These are phyloP conservation scores for Holothuria scabra DNA, from an alignment of 53 echinoderm and acorn worm genomes.

Conservation along the genomic window DNA sequence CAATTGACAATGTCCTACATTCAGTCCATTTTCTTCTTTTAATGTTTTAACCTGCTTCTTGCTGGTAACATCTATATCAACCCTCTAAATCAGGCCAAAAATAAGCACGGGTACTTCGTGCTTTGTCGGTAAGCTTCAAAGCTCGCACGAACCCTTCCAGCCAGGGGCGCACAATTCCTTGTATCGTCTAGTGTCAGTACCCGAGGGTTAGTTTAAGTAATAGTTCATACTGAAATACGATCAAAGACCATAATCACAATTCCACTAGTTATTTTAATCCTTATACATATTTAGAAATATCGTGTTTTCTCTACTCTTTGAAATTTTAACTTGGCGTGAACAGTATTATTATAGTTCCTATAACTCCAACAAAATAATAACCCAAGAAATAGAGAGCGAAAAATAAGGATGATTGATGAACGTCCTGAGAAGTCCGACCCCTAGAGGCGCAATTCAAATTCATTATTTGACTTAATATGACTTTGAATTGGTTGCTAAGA, in stretches of 20 bases:
- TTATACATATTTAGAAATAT: constrained; percentile 19
- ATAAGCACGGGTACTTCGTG: constrained; percentile 19
- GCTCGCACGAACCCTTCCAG: constrained; percentile 29
- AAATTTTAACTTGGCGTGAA: constrained; percentile 34
- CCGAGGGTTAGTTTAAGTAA: constrained; percentile 38
- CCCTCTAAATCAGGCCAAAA: constrained; percentile 21
- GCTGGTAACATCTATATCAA: constrained; percentile 31
- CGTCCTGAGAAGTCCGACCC: not conserved
- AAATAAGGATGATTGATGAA: constrained; percentile 42
- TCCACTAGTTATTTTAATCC: constrained; percentile 39
- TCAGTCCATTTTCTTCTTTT: constrained; percentile 10
- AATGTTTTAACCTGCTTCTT: constrained; percentile 39
- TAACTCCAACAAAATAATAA: constrained; percentile 29
- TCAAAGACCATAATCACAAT: constrained; percentile 20
- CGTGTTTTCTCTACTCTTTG: constrained; percentile 36
- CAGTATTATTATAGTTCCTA: constrained; percentile 16
- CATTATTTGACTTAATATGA: constrained; percentile 43
- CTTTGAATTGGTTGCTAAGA: constrained; percentile 39
- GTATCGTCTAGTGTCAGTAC: not conserved
- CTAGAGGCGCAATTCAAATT: constrained; percentile 21
- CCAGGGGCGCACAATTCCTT: constrained; percentile 2
- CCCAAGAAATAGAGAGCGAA: constrained; percentile 2
- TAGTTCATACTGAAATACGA: constrained; percentile 29
- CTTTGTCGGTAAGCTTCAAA: constrained; percentile 26
- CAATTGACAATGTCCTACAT: constrained; percentile 12